A percentile compares a stretch with the other conserved stretches of the same genome.
Evolutionary conservation across 2,888 invertebrate genomes (phyloP).

Genomic region (Cordilura impudica): DNA sequence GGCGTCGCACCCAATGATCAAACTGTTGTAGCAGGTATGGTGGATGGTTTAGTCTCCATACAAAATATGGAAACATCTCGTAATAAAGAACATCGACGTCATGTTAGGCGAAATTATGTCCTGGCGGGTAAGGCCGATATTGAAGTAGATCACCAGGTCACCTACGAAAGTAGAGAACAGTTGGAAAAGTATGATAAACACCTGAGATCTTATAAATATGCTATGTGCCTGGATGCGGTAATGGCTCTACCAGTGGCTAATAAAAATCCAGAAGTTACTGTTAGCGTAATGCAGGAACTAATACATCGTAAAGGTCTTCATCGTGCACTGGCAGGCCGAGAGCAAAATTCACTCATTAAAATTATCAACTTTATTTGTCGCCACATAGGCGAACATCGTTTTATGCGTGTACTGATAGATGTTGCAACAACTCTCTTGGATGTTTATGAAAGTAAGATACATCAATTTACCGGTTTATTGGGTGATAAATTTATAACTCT

Average conservation of each 20-base stretch:
- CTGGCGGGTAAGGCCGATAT: slow-evolving; percentile 71
- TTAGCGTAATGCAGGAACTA: slow-evolving; percentile 90
- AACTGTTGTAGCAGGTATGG: slow-evolving; percentile 93
- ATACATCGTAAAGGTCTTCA: slow-evolving; percentile 88
- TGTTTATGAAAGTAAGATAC: slow-evolving; percentile 84
- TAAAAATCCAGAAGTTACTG: slow-evolving; percentile 86
- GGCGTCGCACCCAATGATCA: slow-evolving; percentile 88
- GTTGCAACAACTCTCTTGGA: slow-evolving; percentile 87
- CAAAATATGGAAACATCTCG: slow-evolving; percentile 83
- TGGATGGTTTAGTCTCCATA: slow-evolving; percentile 93
- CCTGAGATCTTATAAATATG: slow-evolving; percentile 89
- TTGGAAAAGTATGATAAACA: slow-evolving; percentile 81
- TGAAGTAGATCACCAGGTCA: slow-evolving; percentile 80
- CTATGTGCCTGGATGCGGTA: slow-evolving; percentile 87
- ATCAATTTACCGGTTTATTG: slow-evolving; percentile 82
- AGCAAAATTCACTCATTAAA: slow-evolving; percentile 82
- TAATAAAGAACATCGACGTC: not conserved
- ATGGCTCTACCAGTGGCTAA: slow-evolving; percentile 81
- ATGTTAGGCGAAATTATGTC: slow-evolving; percentile 70
- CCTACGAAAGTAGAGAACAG: slow-evolving; percentile 71
- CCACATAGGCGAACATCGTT: slow-evolving; percentile 86
- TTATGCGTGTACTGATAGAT: slow-evolving; percentile 86
- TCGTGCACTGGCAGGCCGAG: slow-evolving; percentile 86
- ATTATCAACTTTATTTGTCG: slow-evolving; percentile 88
- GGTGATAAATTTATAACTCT: slow-evolving; percentile 82